phyloP scores from a whole-genome alignment of 2,113 vertebrate species.

The Cynoglossus semilaevis region DNA sequence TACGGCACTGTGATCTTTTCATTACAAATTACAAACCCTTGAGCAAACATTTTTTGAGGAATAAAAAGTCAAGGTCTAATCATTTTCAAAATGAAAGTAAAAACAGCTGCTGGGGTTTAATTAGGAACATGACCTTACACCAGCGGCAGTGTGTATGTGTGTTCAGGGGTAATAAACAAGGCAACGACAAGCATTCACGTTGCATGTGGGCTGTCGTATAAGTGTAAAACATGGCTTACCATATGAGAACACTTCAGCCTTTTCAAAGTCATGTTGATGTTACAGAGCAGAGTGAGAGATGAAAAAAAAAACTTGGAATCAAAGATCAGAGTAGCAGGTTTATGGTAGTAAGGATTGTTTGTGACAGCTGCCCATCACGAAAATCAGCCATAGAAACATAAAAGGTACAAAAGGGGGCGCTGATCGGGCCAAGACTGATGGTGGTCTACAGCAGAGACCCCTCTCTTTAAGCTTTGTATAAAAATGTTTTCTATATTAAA shows the following conservation, averaged over 20 bases:
- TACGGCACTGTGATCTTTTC: conserved; percentile 76
- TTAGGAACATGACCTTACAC: conserved; percentile 76
- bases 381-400: conserved; percentile 5
- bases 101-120: conserved; percentile 80
- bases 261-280: conserved; percentile 2
- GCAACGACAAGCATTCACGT: conserved; percentile 36
- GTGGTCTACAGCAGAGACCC: too few relatives aligned
- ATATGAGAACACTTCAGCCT: conserved; percentile 27
- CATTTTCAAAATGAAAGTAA: conserved; percentile 81
- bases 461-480: too few relatives aligned
- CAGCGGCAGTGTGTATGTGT: conserved; percentile 59
- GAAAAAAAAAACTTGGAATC: conserved; percentile 25
- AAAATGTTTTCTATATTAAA: too few relatives aligned
- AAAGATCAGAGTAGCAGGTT: conserved; percentile 12
- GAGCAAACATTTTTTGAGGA: conserved; percentile 77
- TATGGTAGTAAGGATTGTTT: not conserved
- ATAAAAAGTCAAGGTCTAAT: conserved; percentile 80
- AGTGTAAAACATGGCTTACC: conserved; percentile 53
- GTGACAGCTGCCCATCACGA: conserved; percentile 17
- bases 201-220: conserved; percentile 45
- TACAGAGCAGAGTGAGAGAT: conserved; percentile 26
- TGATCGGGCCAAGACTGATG: not conserved
- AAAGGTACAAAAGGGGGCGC: not conserved
- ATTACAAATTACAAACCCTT: conserved; percentile 76
- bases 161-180: conserved; percentile 53